Conservation (phyloP, 2,888 invertebrate genomes). For the Calameuta idolon region DNA sequence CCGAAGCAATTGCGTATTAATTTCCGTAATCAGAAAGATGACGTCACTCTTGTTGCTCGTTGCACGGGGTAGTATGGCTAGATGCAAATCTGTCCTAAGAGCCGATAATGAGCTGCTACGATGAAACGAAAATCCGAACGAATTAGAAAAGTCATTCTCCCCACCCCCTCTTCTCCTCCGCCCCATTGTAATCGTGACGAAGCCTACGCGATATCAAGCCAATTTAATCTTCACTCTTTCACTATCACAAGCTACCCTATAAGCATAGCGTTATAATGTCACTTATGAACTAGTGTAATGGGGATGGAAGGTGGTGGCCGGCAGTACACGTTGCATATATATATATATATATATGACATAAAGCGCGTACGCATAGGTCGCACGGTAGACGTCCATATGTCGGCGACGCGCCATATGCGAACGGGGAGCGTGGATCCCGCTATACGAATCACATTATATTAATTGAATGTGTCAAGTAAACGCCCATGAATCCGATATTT, state of each 20-base stretch:
- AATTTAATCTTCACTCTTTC: slow-evolving; percentile 41
- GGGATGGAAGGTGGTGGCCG: slow-evolving; percentile 7
- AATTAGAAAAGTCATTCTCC: background rate
- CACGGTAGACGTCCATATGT: slow-evolving; percentile 27
- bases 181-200: slow-evolving; percentile 10
- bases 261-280: background rate
- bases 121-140: background rate
- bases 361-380: slow-evolving; percentile 3
- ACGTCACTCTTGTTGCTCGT: too few species aligned
- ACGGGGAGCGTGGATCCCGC: background rate
- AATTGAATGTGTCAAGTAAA: slow-evolving; percentile 44
- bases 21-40: too few species aligned
- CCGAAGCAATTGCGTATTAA: too few species aligned
- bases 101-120: background rate
- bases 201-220: slow-evolving; percentile 30
- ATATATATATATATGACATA: slow-evolving; percentile 9
- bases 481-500: slow-evolving; percentile 29
- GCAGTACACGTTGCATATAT: slow-evolving; percentile 11
- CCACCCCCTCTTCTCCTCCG: background rate
- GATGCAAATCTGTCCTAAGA: background rate
- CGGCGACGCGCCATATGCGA: slow-evolving; percentile 27
- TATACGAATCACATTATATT: slow-evolving; percentile 48
- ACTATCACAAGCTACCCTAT: background rate
- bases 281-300: background rate
- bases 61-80: background rate